These are phyloP conservation scores for Channa argus DNA, from an alignment of 2,113 vertebrate genomes.

Conservation along the genomic window DNA sequence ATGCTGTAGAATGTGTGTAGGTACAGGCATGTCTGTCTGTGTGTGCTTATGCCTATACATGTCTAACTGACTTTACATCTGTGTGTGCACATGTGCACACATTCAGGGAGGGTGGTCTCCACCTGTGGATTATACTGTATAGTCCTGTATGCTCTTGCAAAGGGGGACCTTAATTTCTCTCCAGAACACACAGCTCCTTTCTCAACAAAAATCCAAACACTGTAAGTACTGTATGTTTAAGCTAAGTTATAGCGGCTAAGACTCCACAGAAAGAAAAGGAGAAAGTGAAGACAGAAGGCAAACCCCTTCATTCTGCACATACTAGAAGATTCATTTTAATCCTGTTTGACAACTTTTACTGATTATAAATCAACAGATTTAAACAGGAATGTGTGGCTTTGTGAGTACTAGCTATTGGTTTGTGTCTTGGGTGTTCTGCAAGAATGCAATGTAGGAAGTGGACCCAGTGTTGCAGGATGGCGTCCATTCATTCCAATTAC, in stretches of 20 bases:
- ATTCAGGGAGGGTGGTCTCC: slow-evolving; percentile 67
- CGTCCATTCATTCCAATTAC: slow-evolving; percentile 41
- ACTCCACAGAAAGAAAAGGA: slow-evolving; percentile 5
- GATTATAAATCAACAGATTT: slow-evolving; percentile 66
- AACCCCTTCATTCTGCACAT: slow-evolving; percentile 21
- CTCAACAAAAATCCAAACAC: slow-evolving; percentile 16
- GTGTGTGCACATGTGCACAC: too few relatives aligned
- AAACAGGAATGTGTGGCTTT: slow-evolving; percentile 57
- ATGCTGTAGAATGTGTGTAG: slow-evolving; percentile 30
- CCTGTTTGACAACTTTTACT: slow-evolving; percentile 67
- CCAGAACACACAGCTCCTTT: slow-evolving; percentile 5
- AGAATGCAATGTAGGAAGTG: slow-evolving; percentile 12
- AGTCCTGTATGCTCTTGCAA: slow-evolving; percentile 23
- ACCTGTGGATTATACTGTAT: slow-evolving; percentile 43
- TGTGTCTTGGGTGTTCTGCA: slow-evolving; percentile 23
- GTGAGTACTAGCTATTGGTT: slow-evolving; percentile 40
- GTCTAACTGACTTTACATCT: slow-evolving; percentile 13
- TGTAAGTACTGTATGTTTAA: slow-evolving; percentile 10
- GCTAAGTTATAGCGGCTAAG: neutral
- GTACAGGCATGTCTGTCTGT: slow-evolving; percentile 20
- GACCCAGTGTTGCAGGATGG: slow-evolving; percentile 5
- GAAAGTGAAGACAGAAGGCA: slow-evolving; percentile 11
- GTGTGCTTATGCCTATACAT: neutral
- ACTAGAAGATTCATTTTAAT: slow-evolving; percentile 58
- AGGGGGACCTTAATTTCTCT: slow-evolving; percentile 1